Percentiles rank a stretch among this genome's conserved stretches.
These are phyloP conservation scores for Cetonia aurata DNA, from an alignment of 2,888 invertebrate genomes.

Conservation along the genomic window DNA sequence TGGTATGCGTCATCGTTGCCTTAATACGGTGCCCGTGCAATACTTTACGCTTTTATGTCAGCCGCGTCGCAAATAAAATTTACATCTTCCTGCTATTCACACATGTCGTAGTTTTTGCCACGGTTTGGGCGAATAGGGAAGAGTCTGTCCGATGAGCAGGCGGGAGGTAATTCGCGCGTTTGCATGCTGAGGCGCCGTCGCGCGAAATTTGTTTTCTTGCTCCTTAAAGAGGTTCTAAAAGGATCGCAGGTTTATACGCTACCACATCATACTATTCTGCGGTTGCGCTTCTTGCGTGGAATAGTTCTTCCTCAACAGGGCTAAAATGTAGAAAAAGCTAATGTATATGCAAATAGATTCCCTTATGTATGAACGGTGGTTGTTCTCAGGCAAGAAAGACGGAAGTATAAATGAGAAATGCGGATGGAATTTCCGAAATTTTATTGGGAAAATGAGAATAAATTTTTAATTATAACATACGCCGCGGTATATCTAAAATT, in stretches of 20 bases:
- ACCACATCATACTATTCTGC: constrained; percentile 33
- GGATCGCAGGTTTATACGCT: constrained; percentile 10
- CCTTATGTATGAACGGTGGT: too few relatives aligned
- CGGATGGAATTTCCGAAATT: too few relatives aligned
- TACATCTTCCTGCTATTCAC: constrained; percentile 38
- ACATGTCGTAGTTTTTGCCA: constrained; percentile 25
- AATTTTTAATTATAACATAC: too few relatives aligned
- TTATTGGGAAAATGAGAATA: too few relatives aligned
- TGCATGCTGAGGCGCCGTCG: constrained; percentile 20
- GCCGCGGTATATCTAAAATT: too few relatives aligned
- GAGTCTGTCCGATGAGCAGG: constrained; percentile 9
- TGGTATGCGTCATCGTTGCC: constrained; percentile 40
- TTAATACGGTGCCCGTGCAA: constrained; percentile 40
- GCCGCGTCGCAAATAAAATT: constrained; percentile 38
- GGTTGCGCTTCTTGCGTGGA: constrained; percentile 18
- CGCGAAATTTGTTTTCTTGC: constrained; percentile 35
- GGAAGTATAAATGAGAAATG: too few relatives aligned
- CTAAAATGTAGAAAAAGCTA: not conserved
- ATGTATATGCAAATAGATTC: too few relatives aligned
- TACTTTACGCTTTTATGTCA: constrained; percentile 37
- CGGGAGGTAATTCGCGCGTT: constrained; percentile 31
- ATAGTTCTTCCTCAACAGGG: too few relatives aligned
- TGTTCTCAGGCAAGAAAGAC: too few relatives aligned
- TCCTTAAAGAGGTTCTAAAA: not conserved
- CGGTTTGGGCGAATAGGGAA: constrained; percentile 11